Percentiles rank a stretch among this genome's conserved stretches.
Evolutionary conservation across 2,113 vertebrate species (phyloP).

Genomic region (Charina bottae): DNA sequence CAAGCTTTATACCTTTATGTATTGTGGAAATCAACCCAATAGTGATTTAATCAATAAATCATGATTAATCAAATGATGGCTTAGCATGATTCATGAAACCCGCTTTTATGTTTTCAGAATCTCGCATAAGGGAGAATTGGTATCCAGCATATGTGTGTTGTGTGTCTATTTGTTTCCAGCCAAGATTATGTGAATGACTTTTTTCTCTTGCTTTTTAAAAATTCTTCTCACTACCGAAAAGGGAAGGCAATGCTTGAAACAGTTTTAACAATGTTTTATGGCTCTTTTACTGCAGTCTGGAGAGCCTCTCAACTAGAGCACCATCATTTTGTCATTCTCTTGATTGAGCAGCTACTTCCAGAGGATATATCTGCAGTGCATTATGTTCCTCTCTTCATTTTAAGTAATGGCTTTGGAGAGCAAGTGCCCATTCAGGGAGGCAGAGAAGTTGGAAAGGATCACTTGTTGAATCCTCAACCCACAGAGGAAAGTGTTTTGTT

Average conservation of each 20-base stretch:
- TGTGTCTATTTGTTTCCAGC: neutral
- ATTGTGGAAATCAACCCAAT: neutral
- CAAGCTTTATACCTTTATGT: neutral
- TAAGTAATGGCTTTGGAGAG: conserved; percentile 37
- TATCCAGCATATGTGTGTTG: neutral
- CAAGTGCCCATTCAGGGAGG: neutral
- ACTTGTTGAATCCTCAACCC: conserved; percentile 4
- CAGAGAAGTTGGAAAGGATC: neutral
- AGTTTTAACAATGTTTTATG: conserved; percentile 51
- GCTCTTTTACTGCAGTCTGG: conserved; percentile 42
- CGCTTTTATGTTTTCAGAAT: neutral
- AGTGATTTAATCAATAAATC: neutral
- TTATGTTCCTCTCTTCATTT: conserved; percentile 41
- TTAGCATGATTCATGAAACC: neutral
- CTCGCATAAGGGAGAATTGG: neutral
- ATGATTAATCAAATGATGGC: neutral
- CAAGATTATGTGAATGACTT: neutral
- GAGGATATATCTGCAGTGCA: conserved; percentile 43
- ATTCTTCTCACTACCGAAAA: conserved; percentile 1
- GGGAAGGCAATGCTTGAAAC: neutral
- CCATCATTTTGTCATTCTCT: conserved; percentile 48
- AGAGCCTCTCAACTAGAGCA: conserved; percentile 34
- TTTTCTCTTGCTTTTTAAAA: neutral
- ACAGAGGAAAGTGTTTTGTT: neutral
- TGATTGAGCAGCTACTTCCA: conserved; percentile 40